These are phyloP conservation scores for Pristionchus pacificus DNA, from an alignment of 1,140 invertebrate species.

Conservation along the genomic window DNA sequence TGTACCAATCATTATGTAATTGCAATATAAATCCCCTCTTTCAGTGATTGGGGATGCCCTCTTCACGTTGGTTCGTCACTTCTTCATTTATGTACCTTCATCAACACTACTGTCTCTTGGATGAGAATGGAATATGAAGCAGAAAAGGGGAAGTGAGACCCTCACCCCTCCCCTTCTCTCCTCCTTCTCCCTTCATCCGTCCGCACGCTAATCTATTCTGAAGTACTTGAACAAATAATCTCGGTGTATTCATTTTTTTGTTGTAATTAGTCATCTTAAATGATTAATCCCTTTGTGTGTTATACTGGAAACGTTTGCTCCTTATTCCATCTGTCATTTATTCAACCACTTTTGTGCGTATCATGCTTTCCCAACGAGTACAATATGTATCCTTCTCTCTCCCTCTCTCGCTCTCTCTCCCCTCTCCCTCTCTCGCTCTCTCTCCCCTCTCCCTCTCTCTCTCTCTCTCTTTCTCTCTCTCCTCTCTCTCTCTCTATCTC, in stretches of 20 bases:
- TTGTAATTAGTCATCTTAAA: slow-evolving; percentile 22
- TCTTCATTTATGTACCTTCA: neutral
- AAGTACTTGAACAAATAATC: neutral
- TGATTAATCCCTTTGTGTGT: slow-evolving; percentile 10
- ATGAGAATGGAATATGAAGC: neutral
- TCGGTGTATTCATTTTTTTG: neutral
- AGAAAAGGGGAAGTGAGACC: neutral
- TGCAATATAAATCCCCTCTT: neutral
- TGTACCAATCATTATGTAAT: too few relatives aligned
- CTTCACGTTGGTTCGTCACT: neutral
- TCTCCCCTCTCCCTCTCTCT: slow-evolving; percentile 10
- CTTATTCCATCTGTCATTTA: slow-evolving; percentile 4
- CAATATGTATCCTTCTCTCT: too few relatives aligned
- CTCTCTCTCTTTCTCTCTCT: slow-evolving; percentile 1
- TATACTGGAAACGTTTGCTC: slow-evolving; percentile 22
- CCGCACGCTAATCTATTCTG: neutral
- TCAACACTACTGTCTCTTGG: neutral
- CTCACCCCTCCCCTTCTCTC: neutral
- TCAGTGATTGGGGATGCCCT: neutral
- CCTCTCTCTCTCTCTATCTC: too few relatives aligned
- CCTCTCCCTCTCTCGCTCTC: neutral
- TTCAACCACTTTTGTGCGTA: neutral
- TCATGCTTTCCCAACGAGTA: slow-evolving; percentile 5
- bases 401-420: slow-evolving; percentile 2
- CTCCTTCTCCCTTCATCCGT: neutral